Base-by-base conservation (phyloP, 2,113 vertebrate genomes). In the Melierax canorus region DNA sequence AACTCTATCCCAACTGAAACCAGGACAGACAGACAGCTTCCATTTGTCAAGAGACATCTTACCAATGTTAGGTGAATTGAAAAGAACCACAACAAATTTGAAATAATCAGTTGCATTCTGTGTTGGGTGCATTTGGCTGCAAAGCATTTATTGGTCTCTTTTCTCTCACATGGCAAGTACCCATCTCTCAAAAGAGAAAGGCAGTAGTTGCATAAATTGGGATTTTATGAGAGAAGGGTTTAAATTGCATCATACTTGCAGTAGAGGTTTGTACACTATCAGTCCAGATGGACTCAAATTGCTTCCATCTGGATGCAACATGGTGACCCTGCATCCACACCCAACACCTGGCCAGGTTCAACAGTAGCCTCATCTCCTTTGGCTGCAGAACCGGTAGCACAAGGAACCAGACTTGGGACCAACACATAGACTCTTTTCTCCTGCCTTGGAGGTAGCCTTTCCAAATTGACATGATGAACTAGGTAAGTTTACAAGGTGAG, bases 271-370 rank as follows among this genome's bases (percentile, higher is more conserved):
- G 18, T 38, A 43, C 12, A 12, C 7, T 53, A 2, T 18, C 34
- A 43, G 29, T 60, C 30, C 43, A 30, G 15, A 72, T n/a, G 48
- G 11, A 32, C 22, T 69, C 27, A 53, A 17, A 48, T 24, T 88
- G 6, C 11, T 30, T 76, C 92, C 7, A 21, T 45, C 15, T 9
- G 66, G 32, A 58, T 21, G 34, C 3, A 53, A 36, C 7, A 7
- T 0, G 0, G 24, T 18, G 24, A 15, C 10, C 17, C 21, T 30
- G 7, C 38, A 71, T 36, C 22, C 41, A 18, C 29, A 55, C 1
- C 4, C 24, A 51, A n/a, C 5, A 62, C 23, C 26, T 41, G 8
- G 10, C 34, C 13, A 10, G 32, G 24, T 38, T 43, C 46, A 62
- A 2, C 2, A 2, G 11, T 21, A 34, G 10, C 11, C 27, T 74